Evolutionary conservation across 2,797 vertebrate genomes (phyloP).

Genomic region (Balearica regulorum): DNA sequence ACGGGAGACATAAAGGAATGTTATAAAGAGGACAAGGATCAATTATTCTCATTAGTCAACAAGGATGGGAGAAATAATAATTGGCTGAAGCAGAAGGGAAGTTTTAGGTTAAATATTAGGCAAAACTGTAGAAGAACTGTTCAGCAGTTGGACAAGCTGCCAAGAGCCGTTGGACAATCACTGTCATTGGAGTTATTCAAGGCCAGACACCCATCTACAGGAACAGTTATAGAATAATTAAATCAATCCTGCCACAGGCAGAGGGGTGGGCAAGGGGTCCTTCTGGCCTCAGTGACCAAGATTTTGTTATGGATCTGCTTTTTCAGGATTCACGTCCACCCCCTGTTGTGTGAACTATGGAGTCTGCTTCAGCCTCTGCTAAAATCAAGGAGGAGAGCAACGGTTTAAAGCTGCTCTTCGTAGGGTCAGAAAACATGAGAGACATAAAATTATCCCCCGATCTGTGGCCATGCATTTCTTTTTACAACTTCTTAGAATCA

Average conservation of each 20-base stretch:
- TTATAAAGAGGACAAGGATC: constrained; percentile 66
- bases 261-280: constrained; percentile 45
- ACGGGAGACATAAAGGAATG: constrained; percentile 57
- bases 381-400: neutral
- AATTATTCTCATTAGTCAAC: constrained; percentile 72
- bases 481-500: constrained; percentile 29
- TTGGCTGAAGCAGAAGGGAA: constrained; percentile 66
- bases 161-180: constrained; percentile 53
- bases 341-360: neutral
- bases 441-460: constrained; percentile 27
- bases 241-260: constrained; percentile 62
- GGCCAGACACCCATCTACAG: constrained; percentile 59
- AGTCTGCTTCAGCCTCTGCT: neutral
- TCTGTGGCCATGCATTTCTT: constrained; percentile 20
- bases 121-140: constrained; percentile 62
- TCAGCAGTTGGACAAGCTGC: constrained; percentile 50
- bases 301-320: constrained; percentile 12
- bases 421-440: neutral
- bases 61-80: constrained; percentile 63
- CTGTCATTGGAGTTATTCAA: constrained; percentile 40
- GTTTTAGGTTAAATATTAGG: constrained; percentile 71
- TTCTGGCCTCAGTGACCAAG: constrained; percentile 20
- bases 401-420: neutral
- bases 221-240: constrained; percentile 72
- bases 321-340: neutral